Evolutionary conservation across 2,797 vertebrate species (phyloP).

Genomic region (Ispidina picta): DNA sequence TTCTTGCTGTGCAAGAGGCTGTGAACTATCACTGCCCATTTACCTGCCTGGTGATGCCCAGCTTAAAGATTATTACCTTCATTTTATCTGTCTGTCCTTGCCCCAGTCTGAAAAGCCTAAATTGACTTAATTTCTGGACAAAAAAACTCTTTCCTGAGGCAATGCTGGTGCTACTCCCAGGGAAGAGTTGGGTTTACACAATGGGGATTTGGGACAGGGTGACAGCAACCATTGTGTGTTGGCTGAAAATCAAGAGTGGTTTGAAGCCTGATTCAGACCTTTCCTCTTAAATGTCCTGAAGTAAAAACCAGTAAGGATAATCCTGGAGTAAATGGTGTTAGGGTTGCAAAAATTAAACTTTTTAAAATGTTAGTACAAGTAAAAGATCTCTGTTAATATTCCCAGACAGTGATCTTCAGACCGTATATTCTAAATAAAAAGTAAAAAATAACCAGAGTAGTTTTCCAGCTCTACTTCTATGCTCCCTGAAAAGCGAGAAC

Average conservation of each 20-base stretch:
- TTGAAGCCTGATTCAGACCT: neutral
- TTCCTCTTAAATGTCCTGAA: neutral
- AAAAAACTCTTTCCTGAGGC: neutral
- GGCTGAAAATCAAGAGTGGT: neutral
- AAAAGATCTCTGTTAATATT: neutral
- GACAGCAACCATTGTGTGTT: accelerated
- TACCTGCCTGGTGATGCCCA: accelerated
- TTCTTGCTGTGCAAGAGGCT: neutral
- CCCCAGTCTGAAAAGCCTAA: neutral
- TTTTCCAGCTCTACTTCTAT: neutral
- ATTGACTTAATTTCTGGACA: neutral
- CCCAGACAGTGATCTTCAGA: neutral
- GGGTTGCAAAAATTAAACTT: neutral
- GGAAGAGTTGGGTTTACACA: accelerated
- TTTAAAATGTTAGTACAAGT: neutral
- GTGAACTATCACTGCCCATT: accelerated
- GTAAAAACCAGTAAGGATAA: neutral
- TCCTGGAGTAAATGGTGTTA: neutral
- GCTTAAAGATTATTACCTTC: neutral
- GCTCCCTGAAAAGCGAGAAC: neutral
- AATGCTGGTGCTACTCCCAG: neutral
- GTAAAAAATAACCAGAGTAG: neutral
- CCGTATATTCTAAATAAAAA: neutral
- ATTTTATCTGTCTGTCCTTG: neutral
- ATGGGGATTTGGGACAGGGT: neutral